A percentile compares a stretch with the other conserved stretches of the same genome.
Evolutionary conservation across 2,888 invertebrate genomes (phyloP).

Genomic region (Arge pagana): DNA sequence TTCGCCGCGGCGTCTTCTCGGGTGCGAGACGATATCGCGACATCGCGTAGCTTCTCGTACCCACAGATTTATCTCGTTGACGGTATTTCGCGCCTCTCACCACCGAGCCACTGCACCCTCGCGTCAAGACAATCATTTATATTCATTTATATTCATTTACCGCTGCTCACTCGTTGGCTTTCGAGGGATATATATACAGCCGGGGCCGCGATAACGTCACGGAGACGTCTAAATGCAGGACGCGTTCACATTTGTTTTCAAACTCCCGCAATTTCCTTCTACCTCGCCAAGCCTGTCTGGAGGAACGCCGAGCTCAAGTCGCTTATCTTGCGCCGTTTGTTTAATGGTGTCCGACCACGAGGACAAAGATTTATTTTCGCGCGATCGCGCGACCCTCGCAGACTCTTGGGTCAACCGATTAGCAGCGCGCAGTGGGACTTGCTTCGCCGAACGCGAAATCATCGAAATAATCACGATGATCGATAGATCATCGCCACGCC

Average conservation of each 20-base stretch:
- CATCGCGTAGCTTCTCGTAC: no score
- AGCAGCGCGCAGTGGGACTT: no score
- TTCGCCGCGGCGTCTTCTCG: constrained; percentile 1
- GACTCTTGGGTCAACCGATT: no score
- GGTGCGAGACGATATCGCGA: no score
- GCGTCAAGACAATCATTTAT: constrained; percentile 29
- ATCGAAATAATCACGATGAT: no score
- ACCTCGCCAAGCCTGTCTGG: no score
- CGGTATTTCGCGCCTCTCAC: constrained; percentile 12
- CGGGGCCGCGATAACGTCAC: constrained; percentile 34
- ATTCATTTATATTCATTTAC: constrained; percentile 31
- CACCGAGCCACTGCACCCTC: not conserved
- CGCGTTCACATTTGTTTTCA: constrained; percentile 33
- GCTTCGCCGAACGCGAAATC: no score
- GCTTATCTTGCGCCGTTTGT: constrained; percentile 19
- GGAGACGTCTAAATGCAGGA: constrained; percentile 34
- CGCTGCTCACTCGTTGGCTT: constrained; percentile 22
- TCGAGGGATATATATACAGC: constrained; percentile 16
- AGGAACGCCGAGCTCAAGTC: constrained; percentile 12
- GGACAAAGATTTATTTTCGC: constrained; percentile 20
- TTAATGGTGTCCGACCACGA: constrained; percentile 20
- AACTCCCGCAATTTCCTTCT: constrained; percentile 28
- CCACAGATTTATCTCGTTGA: constrained; percentile 18
- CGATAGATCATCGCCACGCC: no score
- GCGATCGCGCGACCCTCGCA: no score